Conservation (phyloP, 2,888 invertebrate genomes). For the Stenchaetothrips biformis region DNA sequence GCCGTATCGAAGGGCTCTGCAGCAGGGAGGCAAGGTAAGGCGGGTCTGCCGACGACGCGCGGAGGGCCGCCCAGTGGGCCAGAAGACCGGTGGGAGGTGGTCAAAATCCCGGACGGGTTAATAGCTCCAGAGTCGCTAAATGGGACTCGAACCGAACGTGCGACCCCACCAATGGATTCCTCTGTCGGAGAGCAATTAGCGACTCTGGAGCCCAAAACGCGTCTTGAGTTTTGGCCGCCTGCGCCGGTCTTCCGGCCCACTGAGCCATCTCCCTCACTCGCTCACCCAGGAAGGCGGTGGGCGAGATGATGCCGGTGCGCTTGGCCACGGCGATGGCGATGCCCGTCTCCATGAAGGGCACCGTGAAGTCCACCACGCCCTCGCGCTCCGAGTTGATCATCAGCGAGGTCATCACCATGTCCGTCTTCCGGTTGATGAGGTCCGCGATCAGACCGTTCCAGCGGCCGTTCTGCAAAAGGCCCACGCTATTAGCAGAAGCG, state of each 20-base stretch:
- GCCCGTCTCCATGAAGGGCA: constrained; percentile 95
- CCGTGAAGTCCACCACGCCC: constrained; percentile 89
- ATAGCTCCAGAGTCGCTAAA: no score
- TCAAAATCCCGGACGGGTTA: no score
- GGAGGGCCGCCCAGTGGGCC: no score
- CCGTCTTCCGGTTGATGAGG: constrained; percentile 87
- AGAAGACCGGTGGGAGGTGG: no score
- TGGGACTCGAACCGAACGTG: no score
- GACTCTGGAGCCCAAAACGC: no score
- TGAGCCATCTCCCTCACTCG: no score
- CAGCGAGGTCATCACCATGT: constrained; percentile 91
- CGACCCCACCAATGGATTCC: no score
- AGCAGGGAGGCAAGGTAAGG: constrained; percentile 42
- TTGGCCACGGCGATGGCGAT: constrained; percentile 93
- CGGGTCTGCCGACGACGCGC: no score
- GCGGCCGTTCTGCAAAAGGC: constrained; percentile 64
- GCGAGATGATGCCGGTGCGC: constrained; percentile 91
- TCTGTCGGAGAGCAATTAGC: no score
- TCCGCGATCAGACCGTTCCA: constrained; percentile 95
- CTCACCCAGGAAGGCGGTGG: constrained; percentile 88
- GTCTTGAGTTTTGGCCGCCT: no score
- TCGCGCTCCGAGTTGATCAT: constrained; percentile 93
- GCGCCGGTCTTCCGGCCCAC: no score
- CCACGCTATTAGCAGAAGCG: not conserved
- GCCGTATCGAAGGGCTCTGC: constrained; percentile 96